These are phyloP conservation scores for Channallabes apus DNA, from an alignment of 2,797 vertebrate genomes.

Conservation along the genomic window DNA sequence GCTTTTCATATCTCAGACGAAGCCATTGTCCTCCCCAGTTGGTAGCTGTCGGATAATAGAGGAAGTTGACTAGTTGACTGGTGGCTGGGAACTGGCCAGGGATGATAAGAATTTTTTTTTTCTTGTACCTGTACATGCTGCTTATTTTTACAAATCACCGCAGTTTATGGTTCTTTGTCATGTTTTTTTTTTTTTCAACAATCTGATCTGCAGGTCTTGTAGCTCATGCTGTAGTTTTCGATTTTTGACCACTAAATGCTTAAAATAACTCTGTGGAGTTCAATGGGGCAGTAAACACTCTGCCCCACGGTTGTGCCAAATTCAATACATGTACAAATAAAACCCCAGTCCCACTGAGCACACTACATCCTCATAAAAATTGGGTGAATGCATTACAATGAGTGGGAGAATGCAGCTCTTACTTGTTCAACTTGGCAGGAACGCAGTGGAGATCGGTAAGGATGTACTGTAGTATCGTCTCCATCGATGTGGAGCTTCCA, in stretches of 20 bases:
- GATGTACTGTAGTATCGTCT: no score
- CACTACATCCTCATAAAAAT: no score
- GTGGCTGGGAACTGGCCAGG: not conserved
- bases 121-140: not conserved
- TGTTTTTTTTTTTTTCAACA: no score
- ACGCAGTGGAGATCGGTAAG: no score
- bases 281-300: not conserved
- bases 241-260: not conserved
- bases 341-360: no score
- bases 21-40: not conserved
- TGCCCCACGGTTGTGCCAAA: not conserved
- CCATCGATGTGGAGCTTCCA: no score
- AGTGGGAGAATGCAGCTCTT: no score
- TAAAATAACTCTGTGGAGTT: not conserved
- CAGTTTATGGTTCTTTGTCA: not conserved
- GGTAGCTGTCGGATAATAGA: not conserved
- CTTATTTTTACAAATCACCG: not conserved
- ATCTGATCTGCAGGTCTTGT: not conserved
- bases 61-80: not conserved
- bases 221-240: not conserved
- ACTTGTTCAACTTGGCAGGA: no score
- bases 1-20: not conserved
- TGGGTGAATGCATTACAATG: no score
- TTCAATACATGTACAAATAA: not conserved
- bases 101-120: not conserved